Evolutionary conservation across 92 coral and sea anemone genomes (phyloP).

Genomic region (Phenganax marumi): DNA sequence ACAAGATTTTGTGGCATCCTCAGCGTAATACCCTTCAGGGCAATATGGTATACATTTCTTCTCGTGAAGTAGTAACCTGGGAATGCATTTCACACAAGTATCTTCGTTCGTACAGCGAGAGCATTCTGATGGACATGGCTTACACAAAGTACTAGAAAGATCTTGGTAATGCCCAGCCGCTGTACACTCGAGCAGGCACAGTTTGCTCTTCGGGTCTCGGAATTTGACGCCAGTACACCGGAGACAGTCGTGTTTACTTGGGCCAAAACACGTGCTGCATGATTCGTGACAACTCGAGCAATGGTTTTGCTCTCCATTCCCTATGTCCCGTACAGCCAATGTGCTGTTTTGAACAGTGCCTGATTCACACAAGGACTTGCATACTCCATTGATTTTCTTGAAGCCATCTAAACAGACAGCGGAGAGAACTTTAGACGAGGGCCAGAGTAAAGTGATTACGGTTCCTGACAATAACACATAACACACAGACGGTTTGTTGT

Average conservation of each 20-base stretch:
- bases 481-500: too few species aligned
- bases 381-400: conserved; percentile 56
- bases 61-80: conserved; percentile 63
- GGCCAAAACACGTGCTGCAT: conserved; percentile 75
- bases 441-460: not conserved
- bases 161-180: conserved; percentile 66
- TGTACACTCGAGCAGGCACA: conserved; percentile 79
- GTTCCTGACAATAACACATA: too few species aligned
- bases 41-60: conserved; percentile 67
- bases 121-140: conserved; percentile 78
- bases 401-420: conserved; percentile 60
- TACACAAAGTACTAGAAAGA: conserved; percentile 65
- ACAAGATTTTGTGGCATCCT: conserved; percentile 59
- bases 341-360: conserved; percentile 56
- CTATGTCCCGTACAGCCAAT: not conserved
- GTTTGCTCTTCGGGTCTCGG: conserved; percentile 55
- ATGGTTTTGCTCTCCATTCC: conserved; percentile 11
- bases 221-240: conserved; percentile 88
- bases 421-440: not conserved
- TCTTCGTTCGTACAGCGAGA: conserved; percentile 55
- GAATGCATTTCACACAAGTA: conserved; percentile 63
- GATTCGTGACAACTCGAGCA: conserved; percentile 76
- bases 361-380: conserved; percentile 62
- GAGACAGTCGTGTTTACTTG: conserved; percentile 68
- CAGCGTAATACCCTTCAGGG: conserved; percentile 64